Evolutionary conservation across 2,113 vertebrate genomes (phyloP).

Genomic region (Psittacula cyanocephala): DNA sequence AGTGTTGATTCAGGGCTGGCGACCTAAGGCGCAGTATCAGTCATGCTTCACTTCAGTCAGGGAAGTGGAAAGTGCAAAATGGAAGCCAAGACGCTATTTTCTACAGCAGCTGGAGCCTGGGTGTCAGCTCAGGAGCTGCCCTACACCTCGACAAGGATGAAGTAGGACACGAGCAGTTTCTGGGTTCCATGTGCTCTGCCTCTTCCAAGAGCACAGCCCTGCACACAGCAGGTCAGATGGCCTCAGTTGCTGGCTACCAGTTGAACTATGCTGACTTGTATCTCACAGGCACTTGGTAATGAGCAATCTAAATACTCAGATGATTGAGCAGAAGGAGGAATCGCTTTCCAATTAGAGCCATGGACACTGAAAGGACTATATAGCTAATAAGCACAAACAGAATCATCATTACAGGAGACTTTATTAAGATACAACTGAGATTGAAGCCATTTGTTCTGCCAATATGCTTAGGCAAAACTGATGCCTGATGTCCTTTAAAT

Average conservation of each 20-base stretch:
- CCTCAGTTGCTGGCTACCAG: neutral
- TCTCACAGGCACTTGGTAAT: neutral
- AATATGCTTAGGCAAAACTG: conserved; percentile 7
- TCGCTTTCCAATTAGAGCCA: conserved; percentile 14
- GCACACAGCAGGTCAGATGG: neutral
- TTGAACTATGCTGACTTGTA: neutral
- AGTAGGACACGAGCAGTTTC: neutral
- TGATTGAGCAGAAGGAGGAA: neutral
- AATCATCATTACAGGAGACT: neutral
- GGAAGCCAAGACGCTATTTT: neutral
- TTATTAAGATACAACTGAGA: neutral
- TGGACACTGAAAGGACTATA: neutral
- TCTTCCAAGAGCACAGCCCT: accelerated
- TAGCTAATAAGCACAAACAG: neutral
- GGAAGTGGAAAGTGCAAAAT: neutral
- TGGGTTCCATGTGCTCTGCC: neutral
- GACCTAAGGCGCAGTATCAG: neutral
- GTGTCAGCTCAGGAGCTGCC: neutral
- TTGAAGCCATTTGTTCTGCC: conserved; percentile 11
- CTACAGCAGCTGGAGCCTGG: neutral
- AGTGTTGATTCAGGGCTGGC: neutral
- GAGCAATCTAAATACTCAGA: neutral
- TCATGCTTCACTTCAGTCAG: neutral
- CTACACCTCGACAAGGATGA: neutral
- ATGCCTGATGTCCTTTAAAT: neutral